These are phyloP conservation scores for Mesoclemmys tuberculata DNA, from an alignment of 2,113 vertebrate species.

Conservation along the genomic window DNA sequence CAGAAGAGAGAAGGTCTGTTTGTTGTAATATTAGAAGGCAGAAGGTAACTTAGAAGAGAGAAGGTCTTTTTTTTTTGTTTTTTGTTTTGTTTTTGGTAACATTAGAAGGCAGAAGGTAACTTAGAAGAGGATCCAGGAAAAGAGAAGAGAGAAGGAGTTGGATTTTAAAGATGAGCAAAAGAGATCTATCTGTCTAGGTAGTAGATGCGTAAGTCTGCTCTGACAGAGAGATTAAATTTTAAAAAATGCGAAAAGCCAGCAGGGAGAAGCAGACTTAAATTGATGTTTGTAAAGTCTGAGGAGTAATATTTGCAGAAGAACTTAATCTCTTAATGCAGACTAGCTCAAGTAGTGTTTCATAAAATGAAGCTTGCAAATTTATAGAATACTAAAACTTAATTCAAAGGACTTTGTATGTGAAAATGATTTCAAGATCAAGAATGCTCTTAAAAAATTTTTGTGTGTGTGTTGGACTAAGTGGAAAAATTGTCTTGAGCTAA, in stretches of 20 bases:
- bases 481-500: background rate
- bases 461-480: background rate
- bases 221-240: background rate
- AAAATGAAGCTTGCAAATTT: background rate
- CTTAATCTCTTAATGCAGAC: background rate
- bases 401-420: background rate
- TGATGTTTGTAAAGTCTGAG: background rate
- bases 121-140: background rate
- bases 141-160: background rate
- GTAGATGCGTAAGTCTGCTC: background rate
- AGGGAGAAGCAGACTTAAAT: background rate
- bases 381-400: background rate
- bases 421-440: background rate
- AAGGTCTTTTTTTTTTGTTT: no score
- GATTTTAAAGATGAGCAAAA: background rate
- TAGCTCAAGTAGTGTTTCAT: background rate
- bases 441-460: background rate
- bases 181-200: background rate
- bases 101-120: background rate
- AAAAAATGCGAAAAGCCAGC: background rate
- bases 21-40: no score
- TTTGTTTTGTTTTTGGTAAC: background rate
- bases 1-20: slow-evolving; percentile 4
- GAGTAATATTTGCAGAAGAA: background rate
- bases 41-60: no score